phyloP scores from a whole-genome alignment of 2,113 vertebrate genomes.

The Alexandromys fortis region DNA sequence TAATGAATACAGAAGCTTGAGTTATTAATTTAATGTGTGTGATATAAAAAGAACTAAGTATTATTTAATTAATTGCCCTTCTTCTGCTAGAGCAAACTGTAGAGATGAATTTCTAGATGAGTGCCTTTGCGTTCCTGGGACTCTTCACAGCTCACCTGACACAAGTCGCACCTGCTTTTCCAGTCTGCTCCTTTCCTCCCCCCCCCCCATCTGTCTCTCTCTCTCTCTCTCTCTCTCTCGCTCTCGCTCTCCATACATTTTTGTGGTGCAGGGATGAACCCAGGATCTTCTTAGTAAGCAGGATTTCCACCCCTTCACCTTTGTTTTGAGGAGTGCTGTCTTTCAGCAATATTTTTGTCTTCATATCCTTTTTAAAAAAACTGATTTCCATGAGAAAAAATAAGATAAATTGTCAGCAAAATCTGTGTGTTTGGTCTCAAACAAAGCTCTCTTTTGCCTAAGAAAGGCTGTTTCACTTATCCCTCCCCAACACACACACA shows the following conservation, averaged over 20 bases:
- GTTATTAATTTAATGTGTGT: conserved; percentile 30
- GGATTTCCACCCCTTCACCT: conserved; percentile 38
- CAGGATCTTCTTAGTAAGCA: neutral
- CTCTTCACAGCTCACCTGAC: conserved; percentile 60
- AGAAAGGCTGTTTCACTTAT: conserved; percentile 27
- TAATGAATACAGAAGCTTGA: neutral
- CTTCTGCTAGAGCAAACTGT: neutral
- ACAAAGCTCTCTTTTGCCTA: conserved; percentile 60
- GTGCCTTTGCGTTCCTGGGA: neutral
- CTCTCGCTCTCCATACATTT: too few species aligned
- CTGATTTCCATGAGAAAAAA: conserved; percentile 59
- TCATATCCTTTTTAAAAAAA: conserved; percentile 67
- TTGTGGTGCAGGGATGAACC: neutral
- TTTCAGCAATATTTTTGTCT: conserved; percentile 73
- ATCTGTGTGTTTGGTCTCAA: conserved; percentile 73
- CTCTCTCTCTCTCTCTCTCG: neutral
- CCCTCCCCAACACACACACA: neutral
- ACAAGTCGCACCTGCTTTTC: conserved; percentile 42
- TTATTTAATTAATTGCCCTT: neutral
- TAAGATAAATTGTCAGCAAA: conserved; percentile 73
- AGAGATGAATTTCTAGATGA: conserved; percentile 16
- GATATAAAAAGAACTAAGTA: neutral
- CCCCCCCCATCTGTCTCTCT: too few species aligned
- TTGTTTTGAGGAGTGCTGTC: conserved; percentile 77
- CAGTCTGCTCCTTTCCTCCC: neutral